Evolutionary conservation across 2,797 vertebrate species (phyloP).

Genomic region (Emydoidea blandingii): DNA sequence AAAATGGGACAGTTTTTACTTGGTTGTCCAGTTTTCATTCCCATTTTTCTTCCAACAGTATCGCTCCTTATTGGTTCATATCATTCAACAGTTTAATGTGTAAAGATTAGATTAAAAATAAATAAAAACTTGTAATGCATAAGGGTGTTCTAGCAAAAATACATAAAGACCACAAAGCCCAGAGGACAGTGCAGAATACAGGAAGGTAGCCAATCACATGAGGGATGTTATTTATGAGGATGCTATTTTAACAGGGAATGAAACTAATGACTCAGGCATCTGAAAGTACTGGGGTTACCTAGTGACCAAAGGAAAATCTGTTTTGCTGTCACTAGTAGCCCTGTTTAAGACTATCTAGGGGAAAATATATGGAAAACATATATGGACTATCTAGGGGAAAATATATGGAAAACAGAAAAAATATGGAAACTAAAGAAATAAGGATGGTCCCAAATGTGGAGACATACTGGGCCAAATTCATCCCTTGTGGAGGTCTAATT

Average conservation of each 20-base stretch:
- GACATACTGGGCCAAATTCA: conserved; percentile 45
- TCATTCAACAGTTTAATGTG: background rate
- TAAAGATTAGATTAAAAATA: background rate
- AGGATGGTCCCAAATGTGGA: conserved; percentile 51
- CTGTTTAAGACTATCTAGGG: conserved; percentile 6
- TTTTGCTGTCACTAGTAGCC: conserved; percentile 35
- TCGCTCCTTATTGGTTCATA: background rate
- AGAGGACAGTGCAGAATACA: background rate
- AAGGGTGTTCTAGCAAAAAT: background rate
- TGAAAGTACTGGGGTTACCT: conserved; percentile 40
- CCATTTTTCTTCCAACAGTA: background rate
- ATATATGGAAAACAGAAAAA: conserved; percentile 67
- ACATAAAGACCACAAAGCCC: background rate
- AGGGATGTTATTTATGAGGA: conserved; percentile 47
- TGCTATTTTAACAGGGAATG: conserved; percentile 58
- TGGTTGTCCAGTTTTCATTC: background rate
- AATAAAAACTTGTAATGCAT: rapidly evolving
- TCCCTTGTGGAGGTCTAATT: conserved; percentile 37
- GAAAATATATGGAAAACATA: no score
- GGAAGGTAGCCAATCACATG: background rate
- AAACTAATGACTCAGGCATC: conserved; percentile 52
- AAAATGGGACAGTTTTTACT: background rate
- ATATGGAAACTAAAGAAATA: conserved; percentile 65
- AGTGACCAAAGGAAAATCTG: conserved; percentile 49
- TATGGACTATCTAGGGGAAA: conserved; percentile 40